phyloP scores from a whole-genome alignment of 2,888 invertebrate genomes.

The Cosmia trapezina region DNA sequence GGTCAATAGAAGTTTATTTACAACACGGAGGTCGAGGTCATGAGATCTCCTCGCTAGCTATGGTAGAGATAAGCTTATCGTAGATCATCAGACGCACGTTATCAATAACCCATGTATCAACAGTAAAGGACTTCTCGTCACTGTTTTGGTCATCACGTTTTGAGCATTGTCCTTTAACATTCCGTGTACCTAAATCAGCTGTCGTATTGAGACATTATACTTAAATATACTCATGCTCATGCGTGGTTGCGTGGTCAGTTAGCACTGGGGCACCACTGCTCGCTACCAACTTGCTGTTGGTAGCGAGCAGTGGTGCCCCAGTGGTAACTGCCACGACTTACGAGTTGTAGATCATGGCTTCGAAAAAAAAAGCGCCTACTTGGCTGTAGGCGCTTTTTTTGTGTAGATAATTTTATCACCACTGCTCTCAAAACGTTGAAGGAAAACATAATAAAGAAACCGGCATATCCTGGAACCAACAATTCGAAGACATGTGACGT shows the following conservation, averaged over 20 bases:
- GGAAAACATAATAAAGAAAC: no score
- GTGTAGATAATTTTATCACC: no score
- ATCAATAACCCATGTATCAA: conserved; percentile 18
- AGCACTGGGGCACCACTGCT: no score
- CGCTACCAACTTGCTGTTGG: no score
- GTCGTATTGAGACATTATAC: neutral
- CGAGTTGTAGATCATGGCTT: no score
- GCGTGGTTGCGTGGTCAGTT: neutral
- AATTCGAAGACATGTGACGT: no score
- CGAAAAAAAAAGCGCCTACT: no score
- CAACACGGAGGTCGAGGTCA: conserved; percentile 34
- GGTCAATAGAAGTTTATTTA: conserved; percentile 42
- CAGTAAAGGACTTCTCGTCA: neutral
- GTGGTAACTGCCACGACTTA: no score
- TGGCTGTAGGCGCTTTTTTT: no score
- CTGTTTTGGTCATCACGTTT: neutral
- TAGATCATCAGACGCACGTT: conserved; percentile 48
- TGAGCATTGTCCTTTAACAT: neutral
- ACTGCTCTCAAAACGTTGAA: no score
- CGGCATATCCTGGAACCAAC: no score
- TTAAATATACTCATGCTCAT: neutral
- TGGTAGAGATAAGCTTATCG: conserved; percentile 64
- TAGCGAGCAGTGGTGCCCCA: no score
- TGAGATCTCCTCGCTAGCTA: conserved; percentile 56
- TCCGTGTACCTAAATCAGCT: neutral